phyloP scores from a whole-genome alignment of 2,113 vertebrate species.

The Ceyx cyanopectus region DNA sequence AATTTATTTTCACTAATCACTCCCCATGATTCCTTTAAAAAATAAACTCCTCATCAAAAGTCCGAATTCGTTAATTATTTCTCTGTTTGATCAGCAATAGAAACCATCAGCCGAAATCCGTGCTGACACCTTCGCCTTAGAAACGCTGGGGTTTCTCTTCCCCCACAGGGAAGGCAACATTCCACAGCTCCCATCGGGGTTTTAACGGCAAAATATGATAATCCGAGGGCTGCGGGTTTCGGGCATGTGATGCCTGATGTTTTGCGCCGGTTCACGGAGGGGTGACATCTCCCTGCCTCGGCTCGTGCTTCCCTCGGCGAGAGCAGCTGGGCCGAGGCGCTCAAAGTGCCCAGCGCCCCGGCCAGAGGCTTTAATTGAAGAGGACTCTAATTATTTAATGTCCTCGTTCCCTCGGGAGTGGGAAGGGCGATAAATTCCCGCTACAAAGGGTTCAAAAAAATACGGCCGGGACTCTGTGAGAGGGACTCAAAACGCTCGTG shows the following conservation, averaged over 20 bases:
- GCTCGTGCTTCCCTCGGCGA: neutral
- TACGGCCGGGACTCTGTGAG: rapidly evolving
- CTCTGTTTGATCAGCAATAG: constrained; percentile 30
- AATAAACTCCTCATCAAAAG: constrained; percentile 23
- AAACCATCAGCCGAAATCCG: constrained; percentile 56
- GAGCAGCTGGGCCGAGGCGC: neutral
- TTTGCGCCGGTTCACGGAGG: neutral
- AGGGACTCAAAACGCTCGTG: rapidly evolving
- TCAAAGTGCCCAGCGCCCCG: rapidly evolving
- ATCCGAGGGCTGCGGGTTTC: neutral
- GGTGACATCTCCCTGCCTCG: neutral
- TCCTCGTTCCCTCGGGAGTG: neutral
- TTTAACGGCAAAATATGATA: neutral
- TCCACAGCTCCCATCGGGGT: constrained; percentile 7
- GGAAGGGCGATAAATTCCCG: neutral
- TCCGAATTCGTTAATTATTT: neutral
- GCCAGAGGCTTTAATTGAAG: neutral
- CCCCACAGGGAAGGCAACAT: constrained; percentile 35
- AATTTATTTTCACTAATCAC: constrained; percentile 39
- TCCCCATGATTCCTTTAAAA: constrained; percentile 17
- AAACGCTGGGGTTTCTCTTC: constrained; percentile 8
- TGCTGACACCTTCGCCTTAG: constrained; percentile 50
- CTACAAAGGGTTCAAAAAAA: neutral
- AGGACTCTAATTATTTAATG: neutral
- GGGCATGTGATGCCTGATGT: neutral